Evolutionary conservation across 2,888 invertebrate genomes (phyloP), one percentile per base, ranked within the genome.

Genomic region (Eupithecia abbreviata): DNA sequence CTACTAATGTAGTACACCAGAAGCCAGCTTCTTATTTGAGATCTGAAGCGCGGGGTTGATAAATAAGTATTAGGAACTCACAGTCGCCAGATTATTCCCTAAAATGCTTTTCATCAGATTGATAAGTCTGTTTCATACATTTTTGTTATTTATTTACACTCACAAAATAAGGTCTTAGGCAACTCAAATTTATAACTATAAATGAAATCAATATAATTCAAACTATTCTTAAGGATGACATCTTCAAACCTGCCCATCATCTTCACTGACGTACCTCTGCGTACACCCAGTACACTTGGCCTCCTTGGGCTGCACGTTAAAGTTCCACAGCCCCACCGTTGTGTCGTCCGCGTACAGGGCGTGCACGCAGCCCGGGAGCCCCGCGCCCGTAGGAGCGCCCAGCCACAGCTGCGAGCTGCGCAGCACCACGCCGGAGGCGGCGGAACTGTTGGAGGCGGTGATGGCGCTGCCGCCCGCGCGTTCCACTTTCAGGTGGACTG

Each of bases 311-410:
- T 97, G 97, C 1, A 95, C 93, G 0, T 96, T 91, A 88, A 98
- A 99, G 92, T 98, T 98, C 98, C 98, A 99, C 12, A 99, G 94
- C 0, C 99, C 99, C 65, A 99, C 92, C 0, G 96, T 96, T 74
- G 96, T 95, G 45, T 97, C 97, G 88, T 99, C 98, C 13, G 98
- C 93, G 80, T 96, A 95, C 2, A 99, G 93, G 82, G 97, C 97
- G 87, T 98, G 98, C 10, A 99, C 95, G 81, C 98, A 98, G 0
- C 98, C 98, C 18, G 97, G 96, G 43, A 97, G 90, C 0, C 51
- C 62, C 62, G 30, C 58, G 70, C 47, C 55, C 47, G 43, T 92
- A 4, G 95, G 87, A 80, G 95, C 95, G 7, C 93, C 92, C 70
- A 95, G 88, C 94, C 95, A 88, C 82, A 93, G 87, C 47, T 80